These are phyloP conservation scores for Xenentodon cancila DNA, from an alignment of 2,797 vertebrate genomes.

Conservation along the genomic window DNA sequence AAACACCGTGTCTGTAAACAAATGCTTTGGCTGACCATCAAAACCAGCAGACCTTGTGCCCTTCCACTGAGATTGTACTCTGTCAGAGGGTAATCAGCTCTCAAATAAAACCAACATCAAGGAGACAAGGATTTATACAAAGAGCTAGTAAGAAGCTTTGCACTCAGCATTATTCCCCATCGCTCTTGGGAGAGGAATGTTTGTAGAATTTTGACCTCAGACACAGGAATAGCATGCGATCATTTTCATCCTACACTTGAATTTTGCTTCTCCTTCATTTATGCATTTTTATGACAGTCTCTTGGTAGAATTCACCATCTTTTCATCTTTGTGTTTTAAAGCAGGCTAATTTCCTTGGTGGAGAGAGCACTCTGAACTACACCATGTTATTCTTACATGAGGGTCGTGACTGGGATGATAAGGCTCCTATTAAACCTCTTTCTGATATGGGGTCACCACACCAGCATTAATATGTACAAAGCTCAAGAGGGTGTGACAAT, in stretches of 20 bases:
- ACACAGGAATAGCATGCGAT: conserved; percentile 77
- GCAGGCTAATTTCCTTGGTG: conserved; percentile 39
- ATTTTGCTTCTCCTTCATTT: conserved; percentile 78
- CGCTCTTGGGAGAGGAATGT: conserved; percentile 69
- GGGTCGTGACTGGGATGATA: conserved; percentile 42
- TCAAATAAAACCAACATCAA: conserved; percentile 82
- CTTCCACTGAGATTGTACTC: conserved; percentile 75
- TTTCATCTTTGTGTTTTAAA: conserved; percentile 56
- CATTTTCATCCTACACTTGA: conserved; percentile 71
- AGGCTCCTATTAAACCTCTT: conserved; percentile 28
- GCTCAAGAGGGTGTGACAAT: conserved; percentile 3
- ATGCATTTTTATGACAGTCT: conserved; percentile 46
- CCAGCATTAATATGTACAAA: conserved; percentile 8
- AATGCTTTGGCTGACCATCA: conserved; percentile 82
- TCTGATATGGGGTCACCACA: conserved; percentile 24
- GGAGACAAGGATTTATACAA: conserved; percentile 74
- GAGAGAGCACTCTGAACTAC: conserved; percentile 36
- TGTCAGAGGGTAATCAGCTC: conserved; percentile 84
- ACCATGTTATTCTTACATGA: conserved; percentile 37
- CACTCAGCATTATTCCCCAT: conserved; percentile 73
- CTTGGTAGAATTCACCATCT: conserved; percentile 58
- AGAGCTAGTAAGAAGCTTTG: conserved; percentile 68
- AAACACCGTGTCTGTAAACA: conserved; percentile 74
- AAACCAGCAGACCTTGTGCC: conserved; percentile 73
- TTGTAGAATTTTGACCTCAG: conserved; percentile 78